These are phyloP conservation scores for Cryptoblepharus egeriae DNA, from an alignment of 2,797 vertebrate genomes.

Conservation along the genomic window DNA sequence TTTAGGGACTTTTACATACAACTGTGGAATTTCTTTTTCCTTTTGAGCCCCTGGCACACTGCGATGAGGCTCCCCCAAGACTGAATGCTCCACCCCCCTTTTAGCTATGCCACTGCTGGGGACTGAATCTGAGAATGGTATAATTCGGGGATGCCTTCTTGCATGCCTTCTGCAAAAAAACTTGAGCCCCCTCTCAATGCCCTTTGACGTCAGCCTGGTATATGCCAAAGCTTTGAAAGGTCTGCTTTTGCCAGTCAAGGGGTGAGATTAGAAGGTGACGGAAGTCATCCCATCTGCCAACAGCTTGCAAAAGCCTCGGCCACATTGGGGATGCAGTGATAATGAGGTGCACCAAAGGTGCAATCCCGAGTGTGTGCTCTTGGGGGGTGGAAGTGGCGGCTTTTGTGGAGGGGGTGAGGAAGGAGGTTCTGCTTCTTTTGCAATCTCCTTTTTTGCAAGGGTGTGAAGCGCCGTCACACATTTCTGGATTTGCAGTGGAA, in stretches of 20 bases:
- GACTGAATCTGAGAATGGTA: background rate
- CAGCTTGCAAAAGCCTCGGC: conserved; percentile 45
- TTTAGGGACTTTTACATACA: too few relatives aligned
- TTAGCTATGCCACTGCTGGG: too few relatives aligned
- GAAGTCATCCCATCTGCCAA: conserved; percentile 26
- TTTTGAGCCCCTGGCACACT: too few relatives aligned
- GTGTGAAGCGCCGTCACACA: background rate
- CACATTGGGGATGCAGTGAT: conserved; percentile 52
- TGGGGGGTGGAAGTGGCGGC: background rate
- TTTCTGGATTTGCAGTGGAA: background rate
- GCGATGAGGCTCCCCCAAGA: too few relatives aligned
- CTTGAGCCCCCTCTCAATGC: background rate
- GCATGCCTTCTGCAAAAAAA: background rate
- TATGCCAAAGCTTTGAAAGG: background rate
- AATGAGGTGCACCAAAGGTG: conserved; percentile 57
- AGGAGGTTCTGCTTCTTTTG: background rate
- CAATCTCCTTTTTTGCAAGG: background rate
- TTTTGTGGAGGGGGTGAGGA: background rate
- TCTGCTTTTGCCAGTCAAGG: background rate
- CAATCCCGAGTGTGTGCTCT: conserved; percentile 24
- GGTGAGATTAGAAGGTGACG: background rate
- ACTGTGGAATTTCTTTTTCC: too few relatives aligned
- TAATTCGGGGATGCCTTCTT: background rate
- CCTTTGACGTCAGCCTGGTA: background rate
- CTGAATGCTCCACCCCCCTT: too few relatives aligned